A percentile compares a stretch with the other conserved stretches of the same genome.
Conservation (phyloP, 2,888 invertebrate genomes). For the Drosophila tanythrix region DNA sequence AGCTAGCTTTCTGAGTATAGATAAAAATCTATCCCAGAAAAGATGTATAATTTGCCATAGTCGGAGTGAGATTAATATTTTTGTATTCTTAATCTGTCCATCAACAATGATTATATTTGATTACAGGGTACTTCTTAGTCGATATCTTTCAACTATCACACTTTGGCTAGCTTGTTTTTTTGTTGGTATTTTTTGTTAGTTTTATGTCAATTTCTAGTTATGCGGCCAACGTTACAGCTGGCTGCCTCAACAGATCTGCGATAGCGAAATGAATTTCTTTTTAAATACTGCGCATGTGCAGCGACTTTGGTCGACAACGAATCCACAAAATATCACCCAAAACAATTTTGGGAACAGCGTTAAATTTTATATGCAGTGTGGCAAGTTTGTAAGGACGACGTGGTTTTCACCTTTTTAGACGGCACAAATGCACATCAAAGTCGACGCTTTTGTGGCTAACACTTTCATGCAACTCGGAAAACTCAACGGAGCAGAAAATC, state of each 20-base stretch:
- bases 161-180: neutral
- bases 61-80: neutral
- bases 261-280: constrained; percentile 58
- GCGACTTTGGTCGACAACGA: constrained; percentile 22
- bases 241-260: constrained; percentile 68
- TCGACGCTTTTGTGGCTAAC: constrained; percentile 1
- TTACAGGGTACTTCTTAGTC: neutral
- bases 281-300: constrained; percentile 51
- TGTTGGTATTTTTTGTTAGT: constrained; percentile 11
- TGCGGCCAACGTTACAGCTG: constrained; percentile 57
- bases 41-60: neutral
- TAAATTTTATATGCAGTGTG: constrained; percentile 19
- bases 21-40: neutral
- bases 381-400: constrained; percentile 24
- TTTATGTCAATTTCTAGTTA: constrained; percentile 64
- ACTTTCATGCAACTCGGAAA: constrained; percentile 43
- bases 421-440: constrained; percentile 26
- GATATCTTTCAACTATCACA: neutral
- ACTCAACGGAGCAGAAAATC: constrained; percentile 84
- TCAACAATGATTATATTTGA: neutral
- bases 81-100: neutral
- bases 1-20: neutral
- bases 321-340: constrained; percentile 50
- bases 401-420: constrained; percentile 40
- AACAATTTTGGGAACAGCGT: constrained; percentile 21